These are phyloP conservation scores for Clarias platycephalus DNA, from an alignment of 2,797 vertebrate species.

Conservation along the genomic window DNA sequence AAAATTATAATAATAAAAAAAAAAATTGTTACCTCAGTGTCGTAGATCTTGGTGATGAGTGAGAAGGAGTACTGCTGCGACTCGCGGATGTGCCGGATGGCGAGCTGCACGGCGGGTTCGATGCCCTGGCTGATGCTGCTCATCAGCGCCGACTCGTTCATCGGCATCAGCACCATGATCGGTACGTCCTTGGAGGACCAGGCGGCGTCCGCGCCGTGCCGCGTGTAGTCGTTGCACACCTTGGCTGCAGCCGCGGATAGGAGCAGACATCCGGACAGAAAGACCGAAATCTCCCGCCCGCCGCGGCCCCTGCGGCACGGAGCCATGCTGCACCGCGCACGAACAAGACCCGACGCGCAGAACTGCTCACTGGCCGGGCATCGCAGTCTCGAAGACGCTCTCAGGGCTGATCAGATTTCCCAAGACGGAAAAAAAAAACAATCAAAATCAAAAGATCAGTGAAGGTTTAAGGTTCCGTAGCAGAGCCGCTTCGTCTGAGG, in stretches of 20 bases:
- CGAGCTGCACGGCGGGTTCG: constrained; percentile 79
- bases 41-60: constrained; percentile 83
- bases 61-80: constrained; percentile 79
- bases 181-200: constrained; percentile 69
- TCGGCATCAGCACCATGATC: constrained; percentile 84
- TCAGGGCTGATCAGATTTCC: constrained; percentile 64
- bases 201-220: constrained; percentile 61
- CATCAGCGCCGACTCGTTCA: constrained; percentile 83
- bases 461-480: constrained; percentile 26
- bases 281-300: constrained; percentile 70
- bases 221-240: constrained; percentile 80
- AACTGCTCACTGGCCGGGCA: constrained; percentile 71
- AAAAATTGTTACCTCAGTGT: constrained; percentile 75
- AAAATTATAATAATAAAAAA: too few relatives aligned
- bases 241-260: constrained; percentile 72
- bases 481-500: constrained; percentile 6
- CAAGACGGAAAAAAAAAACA: background rate
- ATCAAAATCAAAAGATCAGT: constrained; percentile 12
- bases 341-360: constrained; percentile 64
- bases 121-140: constrained; percentile 83
- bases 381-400: constrained; percentile 61
- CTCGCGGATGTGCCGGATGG: constrained; percentile 80
- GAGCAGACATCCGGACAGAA: constrained; percentile 76
- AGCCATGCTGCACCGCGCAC: constrained; percentile 72
- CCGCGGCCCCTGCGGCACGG: constrained; percentile 77